These are phyloP conservation scores for Antechinus flavipes DNA, from an alignment of 2,113 vertebrate species.

Conservation along the genomic window DNA sequence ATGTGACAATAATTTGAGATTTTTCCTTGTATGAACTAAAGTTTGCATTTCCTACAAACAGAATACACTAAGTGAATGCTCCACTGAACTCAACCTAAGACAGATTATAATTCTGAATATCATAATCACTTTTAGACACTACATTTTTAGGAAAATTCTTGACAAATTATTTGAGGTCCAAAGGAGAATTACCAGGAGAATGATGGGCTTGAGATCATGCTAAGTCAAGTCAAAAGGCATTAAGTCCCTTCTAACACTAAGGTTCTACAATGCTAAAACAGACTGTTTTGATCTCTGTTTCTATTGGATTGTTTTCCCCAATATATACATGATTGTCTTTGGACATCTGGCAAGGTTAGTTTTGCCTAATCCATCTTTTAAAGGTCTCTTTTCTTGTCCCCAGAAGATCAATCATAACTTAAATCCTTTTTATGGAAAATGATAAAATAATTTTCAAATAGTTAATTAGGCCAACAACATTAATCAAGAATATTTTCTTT, in stretches of 20 bases:
- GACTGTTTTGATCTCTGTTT: neutral
- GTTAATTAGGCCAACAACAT: constrained; percentile 61
- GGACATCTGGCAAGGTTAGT: neutral
- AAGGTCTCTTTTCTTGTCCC: neutral
- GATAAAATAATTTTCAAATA: constrained; percentile 10
- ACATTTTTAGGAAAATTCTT: neutral
- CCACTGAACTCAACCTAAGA: neutral
- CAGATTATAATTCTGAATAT: neutral
- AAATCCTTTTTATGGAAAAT: constrained; percentile 26
- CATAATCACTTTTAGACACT: neutral
- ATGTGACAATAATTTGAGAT: neutral
- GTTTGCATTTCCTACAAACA: neutral
- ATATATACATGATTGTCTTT: neutral
- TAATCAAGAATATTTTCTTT: constrained; percentile 60
- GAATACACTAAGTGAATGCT: neutral
- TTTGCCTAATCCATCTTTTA: neutral
- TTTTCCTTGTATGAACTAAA: neutral
- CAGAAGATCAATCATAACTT: neutral
- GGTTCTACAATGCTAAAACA: neutral
- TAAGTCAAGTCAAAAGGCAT: neutral
- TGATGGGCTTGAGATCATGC: neutral
- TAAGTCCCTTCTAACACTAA: neutral
- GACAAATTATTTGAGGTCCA: neutral
- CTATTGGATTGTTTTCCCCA: neutral
- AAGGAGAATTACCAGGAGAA: neutral